phyloP scores from a whole-genome alignment of 2,888 invertebrate species.

The Conchocele bisecta region DNA sequence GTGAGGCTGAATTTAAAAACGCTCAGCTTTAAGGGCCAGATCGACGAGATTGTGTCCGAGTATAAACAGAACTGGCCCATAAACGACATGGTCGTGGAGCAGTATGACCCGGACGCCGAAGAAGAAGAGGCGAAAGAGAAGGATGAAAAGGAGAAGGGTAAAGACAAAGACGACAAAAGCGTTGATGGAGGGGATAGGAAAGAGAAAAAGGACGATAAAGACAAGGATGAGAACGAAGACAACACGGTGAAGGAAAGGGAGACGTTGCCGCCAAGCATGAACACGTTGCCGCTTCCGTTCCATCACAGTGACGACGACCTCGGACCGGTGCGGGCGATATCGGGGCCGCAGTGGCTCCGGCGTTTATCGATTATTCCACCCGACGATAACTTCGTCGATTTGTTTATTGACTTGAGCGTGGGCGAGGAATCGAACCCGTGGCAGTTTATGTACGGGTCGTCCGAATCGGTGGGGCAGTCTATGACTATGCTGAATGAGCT shows the following conservation, averaged over 20 bases:
- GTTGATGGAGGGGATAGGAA: constrained; percentile 21
- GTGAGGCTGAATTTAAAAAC: constrained; percentile 79
- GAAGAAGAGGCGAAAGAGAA: constrained; percentile 51
- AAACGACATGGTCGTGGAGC: constrained; percentile 73
- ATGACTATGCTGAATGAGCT: constrained; percentile 48
- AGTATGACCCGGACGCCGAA: constrained; percentile 64
- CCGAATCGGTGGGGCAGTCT: constrained; percentile 59
- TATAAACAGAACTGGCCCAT: constrained; percentile 80
- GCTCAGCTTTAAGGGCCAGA: constrained; percentile 79
- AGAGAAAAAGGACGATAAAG: constrained; percentile 31
- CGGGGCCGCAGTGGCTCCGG: constrained; percentile 37
- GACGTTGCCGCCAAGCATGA: constrained; percentile 9
- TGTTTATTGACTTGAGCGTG: constrained; percentile 72
- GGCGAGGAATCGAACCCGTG: constrained; percentile 58
- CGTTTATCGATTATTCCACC: constrained; percentile 42
- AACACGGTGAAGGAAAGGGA: constrained; percentile 43
- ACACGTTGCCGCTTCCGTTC: constrained; percentile 29
- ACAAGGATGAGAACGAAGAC: constrained; percentile 46
- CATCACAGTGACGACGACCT: constrained; percentile 46
- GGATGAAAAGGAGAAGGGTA: constrained; percentile 29
- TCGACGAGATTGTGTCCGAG: constrained; percentile 77
- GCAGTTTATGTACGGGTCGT: constrained; percentile 66
- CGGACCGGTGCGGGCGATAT: constrained; percentile 3
- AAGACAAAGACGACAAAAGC: constrained; percentile 35
- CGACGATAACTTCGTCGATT: constrained; percentile 69